Evolutionary conservation across 2,797 vertebrate genomes (phyloP).

Genomic region (Siniperca undulata): DNA sequence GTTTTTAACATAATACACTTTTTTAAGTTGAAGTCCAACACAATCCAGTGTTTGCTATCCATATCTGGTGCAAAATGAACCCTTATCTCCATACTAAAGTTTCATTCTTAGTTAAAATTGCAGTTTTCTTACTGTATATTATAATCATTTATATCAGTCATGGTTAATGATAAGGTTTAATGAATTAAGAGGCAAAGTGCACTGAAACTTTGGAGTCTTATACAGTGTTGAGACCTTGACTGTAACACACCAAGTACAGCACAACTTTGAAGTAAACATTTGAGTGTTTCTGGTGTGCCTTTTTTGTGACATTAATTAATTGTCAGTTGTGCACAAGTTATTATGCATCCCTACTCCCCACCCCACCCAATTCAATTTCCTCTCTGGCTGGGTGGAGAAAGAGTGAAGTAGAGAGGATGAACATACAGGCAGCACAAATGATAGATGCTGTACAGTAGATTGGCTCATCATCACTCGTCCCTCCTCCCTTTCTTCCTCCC

Average conservation of each 20-base stretch:
- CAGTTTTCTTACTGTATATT: background rate
- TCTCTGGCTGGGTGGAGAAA: conserved; percentile 53
- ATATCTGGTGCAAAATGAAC: background rate
- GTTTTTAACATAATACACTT: background rate
- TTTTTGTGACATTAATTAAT: background rate
- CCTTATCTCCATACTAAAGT: background rate
- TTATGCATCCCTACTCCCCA: background rate
- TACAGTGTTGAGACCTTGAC: background rate
- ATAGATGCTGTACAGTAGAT: conserved; percentile 40
- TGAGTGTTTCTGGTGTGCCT: background rate
- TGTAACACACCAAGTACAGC: background rate
- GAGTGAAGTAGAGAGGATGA: conserved; percentile 26
- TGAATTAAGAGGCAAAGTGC: background rate
- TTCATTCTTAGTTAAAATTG: background rate
- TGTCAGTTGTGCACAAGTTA: background rate
- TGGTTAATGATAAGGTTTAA: background rate
- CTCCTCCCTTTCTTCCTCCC: conserved; percentile 74
- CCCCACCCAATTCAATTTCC: conserved; percentile 22
- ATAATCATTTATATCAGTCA: background rate
- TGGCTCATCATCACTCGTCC: conserved; percentile 63
- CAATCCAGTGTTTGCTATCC: background rate
- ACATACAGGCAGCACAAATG: conserved; percentile 26
- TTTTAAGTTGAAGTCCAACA: background rate
- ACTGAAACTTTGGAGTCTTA: background rate
- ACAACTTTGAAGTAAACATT: background rate